These are phyloP conservation scores for Scrobipalpa atriplicella DNA, from an alignment of 2,888 invertebrate species.

Conservation along the genomic window DNA sequence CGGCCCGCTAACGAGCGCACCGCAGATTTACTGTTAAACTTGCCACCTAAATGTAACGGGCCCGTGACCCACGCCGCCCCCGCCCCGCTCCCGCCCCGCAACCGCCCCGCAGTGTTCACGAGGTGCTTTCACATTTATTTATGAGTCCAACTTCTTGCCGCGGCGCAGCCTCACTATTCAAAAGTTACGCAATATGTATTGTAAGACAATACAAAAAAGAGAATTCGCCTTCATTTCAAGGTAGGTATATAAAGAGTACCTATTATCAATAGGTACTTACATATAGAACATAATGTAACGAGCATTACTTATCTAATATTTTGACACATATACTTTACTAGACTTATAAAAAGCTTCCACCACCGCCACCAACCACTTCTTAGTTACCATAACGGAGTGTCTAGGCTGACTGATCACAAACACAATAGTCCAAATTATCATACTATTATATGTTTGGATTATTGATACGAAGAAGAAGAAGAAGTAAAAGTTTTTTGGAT, in stretches of 20 bases:
- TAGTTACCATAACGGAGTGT: no score
- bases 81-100: background rate
- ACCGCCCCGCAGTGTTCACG: background rate
- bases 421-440: no score
- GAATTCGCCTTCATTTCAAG: background rate
- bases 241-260: background rate
- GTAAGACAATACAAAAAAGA: background rate
- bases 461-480: no score
- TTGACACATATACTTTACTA: no score
- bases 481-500: no score
- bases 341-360: no score
- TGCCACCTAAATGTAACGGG: slow-evolving; percentile 20
- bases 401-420: no score
- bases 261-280: background rate
- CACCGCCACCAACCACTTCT: no score
- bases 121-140: slow-evolving; percentile 18
- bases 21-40: slow-evolving; percentile 24
- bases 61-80: background rate
- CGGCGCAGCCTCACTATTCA: slow-evolving; percentile 2
- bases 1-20: slow-evolving; percentile 19
- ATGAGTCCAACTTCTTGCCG: slow-evolving; percentile 16
- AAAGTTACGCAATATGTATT: slow-evolving; percentile 8
- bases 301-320: no score
- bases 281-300: no score
- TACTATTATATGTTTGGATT: no score